Conservation (phyloP, 2,888 invertebrate species). For the Ellobium chinense region DNA sequence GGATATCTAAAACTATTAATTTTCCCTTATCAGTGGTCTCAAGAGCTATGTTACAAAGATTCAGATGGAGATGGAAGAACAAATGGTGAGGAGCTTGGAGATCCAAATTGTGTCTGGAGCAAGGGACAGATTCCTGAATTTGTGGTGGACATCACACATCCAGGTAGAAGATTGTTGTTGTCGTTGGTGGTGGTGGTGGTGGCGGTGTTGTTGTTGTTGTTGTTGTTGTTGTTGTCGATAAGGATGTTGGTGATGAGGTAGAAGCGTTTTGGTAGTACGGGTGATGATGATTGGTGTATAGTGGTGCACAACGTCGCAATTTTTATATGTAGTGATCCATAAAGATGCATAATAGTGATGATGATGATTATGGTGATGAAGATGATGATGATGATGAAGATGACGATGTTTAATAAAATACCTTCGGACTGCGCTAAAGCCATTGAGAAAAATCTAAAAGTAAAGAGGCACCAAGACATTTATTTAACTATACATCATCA, state of each 20-base stretch:
- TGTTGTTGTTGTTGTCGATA: no score
- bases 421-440: no score
- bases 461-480: no score
- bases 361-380: conserved; percentile 3
- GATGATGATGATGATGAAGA: neutral
- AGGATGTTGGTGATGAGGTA: neutral
- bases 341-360: no score
- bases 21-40: neutral
- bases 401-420: no score
- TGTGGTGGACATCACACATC: neutral
- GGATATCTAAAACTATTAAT: neutral
- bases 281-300: no score
- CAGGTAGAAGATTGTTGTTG: neutral
- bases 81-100: neutral
- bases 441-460: no score
- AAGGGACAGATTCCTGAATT: neutral
- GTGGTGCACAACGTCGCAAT: no score
- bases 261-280: neutral
- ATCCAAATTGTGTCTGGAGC: neutral
- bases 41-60: neutral
- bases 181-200: neutral
- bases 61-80: neutral
- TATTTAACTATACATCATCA: no score
- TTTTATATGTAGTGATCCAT: no score
- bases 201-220: neutral